Evolutionary conservation across 2,888 invertebrate genomes (phyloP).

Genomic region (Parnassius glacialis): DNA sequence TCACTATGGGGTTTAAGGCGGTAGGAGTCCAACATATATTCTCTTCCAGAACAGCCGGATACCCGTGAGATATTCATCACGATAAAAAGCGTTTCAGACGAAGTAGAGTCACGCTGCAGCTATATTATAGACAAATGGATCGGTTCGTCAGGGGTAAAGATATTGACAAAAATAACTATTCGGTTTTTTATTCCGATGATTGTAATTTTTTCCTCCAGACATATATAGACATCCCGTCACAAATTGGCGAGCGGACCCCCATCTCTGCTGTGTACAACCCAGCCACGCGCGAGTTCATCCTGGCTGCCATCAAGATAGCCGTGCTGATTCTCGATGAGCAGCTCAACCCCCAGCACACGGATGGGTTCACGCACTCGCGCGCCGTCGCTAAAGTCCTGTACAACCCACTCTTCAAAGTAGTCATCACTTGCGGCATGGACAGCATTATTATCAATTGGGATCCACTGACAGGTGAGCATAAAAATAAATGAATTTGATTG

Average conservation of each 20-base stretch:
- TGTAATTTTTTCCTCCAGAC: constrained; percentile 64
- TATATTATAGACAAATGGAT: too few species aligned
- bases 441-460: constrained; percentile 92
- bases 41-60: too few species aligned
- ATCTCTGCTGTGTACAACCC: constrained; percentile 84
- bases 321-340: constrained; percentile 83
- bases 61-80: too few species aligned
- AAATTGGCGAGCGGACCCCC: constrained; percentile 82
- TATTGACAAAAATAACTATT: too few species aligned
- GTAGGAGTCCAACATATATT: too few species aligned
- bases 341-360: constrained; percentile 84
- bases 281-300: constrained; percentile 83
- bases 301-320: constrained; percentile 85
- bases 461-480: constrained; percentile 80
- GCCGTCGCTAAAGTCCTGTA: constrained; percentile 87
- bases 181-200: too few species aligned
- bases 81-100: too few species aligned
- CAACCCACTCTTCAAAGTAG: constrained; percentile 86
- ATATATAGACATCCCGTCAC: constrained; percentile 83
- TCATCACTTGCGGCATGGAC: constrained; percentile 89
- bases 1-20: too few species aligned
- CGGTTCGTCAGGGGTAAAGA: too few species aligned
- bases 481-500: too few species aligned
- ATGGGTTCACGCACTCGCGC: constrained; percentile 86
- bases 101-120: too few species aligned